A percentile compares a stretch with the other conserved stretches of the same genome.
phyloP scores from a whole-genome alignment of 2,888 invertebrate species.

The Drosophila recens region DNA sequence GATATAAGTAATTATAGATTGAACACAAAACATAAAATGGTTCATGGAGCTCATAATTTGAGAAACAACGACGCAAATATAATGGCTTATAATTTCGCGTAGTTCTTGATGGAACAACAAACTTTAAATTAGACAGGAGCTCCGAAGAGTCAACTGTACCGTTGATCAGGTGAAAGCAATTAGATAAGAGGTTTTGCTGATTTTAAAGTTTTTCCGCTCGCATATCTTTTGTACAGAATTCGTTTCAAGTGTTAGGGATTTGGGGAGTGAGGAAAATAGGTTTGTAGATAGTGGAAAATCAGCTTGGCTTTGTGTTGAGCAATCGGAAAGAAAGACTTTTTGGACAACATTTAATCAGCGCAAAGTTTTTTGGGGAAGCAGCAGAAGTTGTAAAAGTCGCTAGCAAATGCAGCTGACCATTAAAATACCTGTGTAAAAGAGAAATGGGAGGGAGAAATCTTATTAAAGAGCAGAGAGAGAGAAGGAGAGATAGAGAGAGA shows the following conservation, averaged over 20 bases:
- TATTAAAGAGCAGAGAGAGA: slow-evolving; percentile 54
- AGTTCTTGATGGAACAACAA: too few relatives aligned
- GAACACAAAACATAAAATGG: too few relatives aligned
- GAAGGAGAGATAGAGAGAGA: neutral
- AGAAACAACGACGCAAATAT: too few relatives aligned
- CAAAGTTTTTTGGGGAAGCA: slow-evolving; percentile 55
- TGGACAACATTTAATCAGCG: slow-evolving; percentile 74
- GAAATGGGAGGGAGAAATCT: slow-evolving; percentile 50
- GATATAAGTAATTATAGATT: too few relatives aligned
- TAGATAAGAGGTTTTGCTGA: slow-evolving; percentile 75
- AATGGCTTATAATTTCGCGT: too few relatives aligned
- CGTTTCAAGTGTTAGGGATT: slow-evolving; percentile 5
- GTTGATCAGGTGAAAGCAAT: too few relatives aligned
- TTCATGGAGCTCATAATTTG: too few relatives aligned
- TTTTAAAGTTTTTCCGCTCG: slow-evolving; percentile 65
- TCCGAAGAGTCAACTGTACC: too few relatives aligned
- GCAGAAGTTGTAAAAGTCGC: slow-evolving; percentile 62
- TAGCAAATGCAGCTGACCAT: slow-evolving; percentile 54
- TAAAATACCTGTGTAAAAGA: slow-evolving; percentile 17
- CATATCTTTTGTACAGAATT: slow-evolving; percentile 27
- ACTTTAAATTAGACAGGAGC: too few relatives aligned
- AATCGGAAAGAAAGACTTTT: slow-evolving; percentile 44
- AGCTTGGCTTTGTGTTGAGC: slow-evolving; percentile 40
- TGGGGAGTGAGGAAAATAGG: neutral
- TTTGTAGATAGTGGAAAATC: slow-evolving; percentile 17